Percentiles rank a stretch among this genome's conserved stretches.
phyloP scores from a whole-genome alignment of 1,140 invertebrate genomes.

The Pachypeltis micranthus region DNA sequence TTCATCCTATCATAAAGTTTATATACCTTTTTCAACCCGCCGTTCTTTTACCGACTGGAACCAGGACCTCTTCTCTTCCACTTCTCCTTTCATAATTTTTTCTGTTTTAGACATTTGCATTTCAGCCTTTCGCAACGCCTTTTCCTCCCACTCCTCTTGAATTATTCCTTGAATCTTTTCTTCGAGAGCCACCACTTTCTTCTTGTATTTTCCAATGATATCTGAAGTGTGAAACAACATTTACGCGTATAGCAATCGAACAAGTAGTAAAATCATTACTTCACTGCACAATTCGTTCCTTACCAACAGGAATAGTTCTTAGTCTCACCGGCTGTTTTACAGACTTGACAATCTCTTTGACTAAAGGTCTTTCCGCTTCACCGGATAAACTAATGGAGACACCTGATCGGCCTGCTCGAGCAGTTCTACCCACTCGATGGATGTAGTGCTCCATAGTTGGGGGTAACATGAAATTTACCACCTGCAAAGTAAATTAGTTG shows the following conservation, averaged over 20 bases:
- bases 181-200: conserved; percentile 58
- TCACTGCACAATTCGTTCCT: too few relatives aligned
- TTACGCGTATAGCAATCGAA: too few relatives aligned
- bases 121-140: conserved; percentile 68
- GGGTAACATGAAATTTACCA: conserved; percentile 94
- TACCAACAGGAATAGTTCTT: conserved; percentile 66
- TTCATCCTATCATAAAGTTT: too few relatives aligned
- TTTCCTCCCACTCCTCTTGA: conserved; percentile 73
- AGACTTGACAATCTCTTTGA: conserved; percentile 84
- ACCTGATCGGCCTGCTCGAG: conserved; percentile 77
- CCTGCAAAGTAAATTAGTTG: conserved; percentile 31
- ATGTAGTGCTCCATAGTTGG: conserved; percentile 90
- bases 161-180: conserved; percentile 67
- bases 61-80: conserved; percentile 51
- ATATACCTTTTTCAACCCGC: conserved; percentile 56
- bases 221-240: conserved; percentile 40
- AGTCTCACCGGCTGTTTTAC: conserved; percentile 77
- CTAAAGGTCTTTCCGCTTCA: conserved; percentile 76
- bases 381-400: conserved; percentile 89
- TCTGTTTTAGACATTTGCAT: conserved; percentile 70
- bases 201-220: conserved; percentile 76
- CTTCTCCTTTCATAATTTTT: conserved; percentile 47
- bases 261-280: too few relatives aligned
- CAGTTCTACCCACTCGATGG: conserved; percentile 87
- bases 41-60: conserved; percentile 79